Conservation (phyloP, 2,113 vertebrate genomes). For the Oryzias celebensis region DNA sequence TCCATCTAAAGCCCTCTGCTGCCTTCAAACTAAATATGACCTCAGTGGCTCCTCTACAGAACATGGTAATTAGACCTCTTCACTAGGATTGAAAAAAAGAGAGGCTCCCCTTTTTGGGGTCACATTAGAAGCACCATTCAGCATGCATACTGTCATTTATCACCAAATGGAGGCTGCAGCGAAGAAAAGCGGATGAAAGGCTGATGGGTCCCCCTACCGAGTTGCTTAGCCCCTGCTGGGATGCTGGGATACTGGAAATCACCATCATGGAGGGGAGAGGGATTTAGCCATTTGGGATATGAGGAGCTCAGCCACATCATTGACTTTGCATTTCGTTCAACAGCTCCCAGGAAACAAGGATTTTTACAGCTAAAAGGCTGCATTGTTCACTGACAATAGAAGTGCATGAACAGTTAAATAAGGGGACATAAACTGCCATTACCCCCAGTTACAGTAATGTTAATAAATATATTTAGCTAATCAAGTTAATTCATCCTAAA, state of each 20-base stretch:
- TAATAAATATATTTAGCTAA: no score
- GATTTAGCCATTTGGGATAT: constrained; percentile 31
- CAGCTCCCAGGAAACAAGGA: constrained; percentile 32
- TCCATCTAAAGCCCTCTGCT: constrained; percentile 41
- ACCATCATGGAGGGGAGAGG: constrained; percentile 38
- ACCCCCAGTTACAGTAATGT: constrained; percentile 5
- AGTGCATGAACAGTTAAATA: constrained; percentile 27
- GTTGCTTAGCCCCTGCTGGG: constrained; percentile 47
- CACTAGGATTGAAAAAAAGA: constrained; percentile 60
- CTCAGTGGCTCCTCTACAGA: constrained; percentile 69
- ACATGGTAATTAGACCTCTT: constrained; percentile 77
- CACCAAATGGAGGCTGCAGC: constrained; percentile 60
- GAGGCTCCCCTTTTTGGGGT: constrained; percentile 58
- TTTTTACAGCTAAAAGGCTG: constrained; percentile 39
- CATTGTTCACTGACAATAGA: constrained; percentile 21
- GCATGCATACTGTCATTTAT: constrained; percentile 70
- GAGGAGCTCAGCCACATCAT: constrained; percentile 44
- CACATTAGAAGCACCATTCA: constrained; percentile 68
- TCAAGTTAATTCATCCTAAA: no score
- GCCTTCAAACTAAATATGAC: constrained; percentile 74
- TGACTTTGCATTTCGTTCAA: constrained; percentile 39
- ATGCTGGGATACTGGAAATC: constrained; percentile 58
- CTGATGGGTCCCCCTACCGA: constrained; percentile 56
- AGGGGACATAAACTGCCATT: constrained; percentile 22
- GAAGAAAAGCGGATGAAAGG: constrained; percentile 68